phyloP scores from a whole-genome alignment of 2,888 invertebrate genomes.

The Trissolcus japonicus region DNA sequence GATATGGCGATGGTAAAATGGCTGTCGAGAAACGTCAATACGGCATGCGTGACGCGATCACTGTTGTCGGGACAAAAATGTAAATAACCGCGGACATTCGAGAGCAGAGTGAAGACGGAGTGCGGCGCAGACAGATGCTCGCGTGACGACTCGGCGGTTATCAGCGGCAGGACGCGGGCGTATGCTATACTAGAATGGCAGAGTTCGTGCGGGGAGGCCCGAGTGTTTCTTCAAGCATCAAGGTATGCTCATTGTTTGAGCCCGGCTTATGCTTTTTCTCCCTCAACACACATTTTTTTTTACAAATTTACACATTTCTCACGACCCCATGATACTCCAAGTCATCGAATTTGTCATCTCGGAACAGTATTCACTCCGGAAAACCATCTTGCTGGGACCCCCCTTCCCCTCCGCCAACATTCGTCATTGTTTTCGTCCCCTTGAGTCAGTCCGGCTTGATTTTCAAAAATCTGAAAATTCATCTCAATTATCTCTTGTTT shows the following conservation, averaged over 20 bases:
- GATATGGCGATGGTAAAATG: conserved; percentile 67
- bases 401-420: conserved; percentile 2
- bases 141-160: conserved; percentile 29
- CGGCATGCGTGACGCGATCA: conserved; percentile 64
- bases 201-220: conserved; percentile 78
- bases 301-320: too few relatives aligned
- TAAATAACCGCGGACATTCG: conserved; percentile 60
- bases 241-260: conserved; percentile 66
- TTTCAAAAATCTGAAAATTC: too few relatives aligned
- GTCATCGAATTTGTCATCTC: too few relatives aligned
- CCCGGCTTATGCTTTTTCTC: not conserved
- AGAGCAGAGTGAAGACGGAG: conserved; percentile 6
- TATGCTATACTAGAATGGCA: conserved; percentile 73
- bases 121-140: conserved; percentile 9
- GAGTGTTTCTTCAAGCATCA: conserved; percentile 76
- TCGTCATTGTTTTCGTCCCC: too few relatives aligned
- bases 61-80: conserved; percentile 56
- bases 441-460: too few relatives aligned
- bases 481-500: too few relatives aligned
- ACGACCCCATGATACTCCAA: too few relatives aligned
- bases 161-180: conserved; percentile 51
- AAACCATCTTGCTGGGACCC: too few relatives aligned
- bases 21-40: conserved; percentile 75
- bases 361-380: too few relatives aligned
- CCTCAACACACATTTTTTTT: too few relatives aligned